Conservation (phyloP, 2,888 invertebrate genomes). For the Tipula helvola region DNA sequence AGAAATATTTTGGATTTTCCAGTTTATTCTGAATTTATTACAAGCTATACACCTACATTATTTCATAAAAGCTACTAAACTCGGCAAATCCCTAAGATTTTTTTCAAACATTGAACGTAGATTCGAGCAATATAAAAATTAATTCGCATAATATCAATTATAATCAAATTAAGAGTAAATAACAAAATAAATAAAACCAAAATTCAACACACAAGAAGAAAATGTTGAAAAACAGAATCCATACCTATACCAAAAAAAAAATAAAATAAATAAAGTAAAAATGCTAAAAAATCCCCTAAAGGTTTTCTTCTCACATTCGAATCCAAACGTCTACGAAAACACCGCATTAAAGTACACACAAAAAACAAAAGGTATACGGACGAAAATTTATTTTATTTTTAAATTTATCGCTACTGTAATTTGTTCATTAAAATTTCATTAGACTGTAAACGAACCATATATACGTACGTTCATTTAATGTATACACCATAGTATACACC, state of each 20-base stretch:
- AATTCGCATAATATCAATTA: neutral
- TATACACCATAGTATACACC: neutral
- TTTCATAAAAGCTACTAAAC: too few relatives aligned
- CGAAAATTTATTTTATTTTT: neutral
- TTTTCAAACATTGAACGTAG: too few relatives aligned
- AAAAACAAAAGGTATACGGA: neutral
- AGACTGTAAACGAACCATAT: neutral
- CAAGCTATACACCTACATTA: too few relatives aligned
- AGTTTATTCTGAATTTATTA: too few relatives aligned
- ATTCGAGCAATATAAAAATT: neutral
- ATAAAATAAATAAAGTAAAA: neutral
- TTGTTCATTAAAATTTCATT: neutral
- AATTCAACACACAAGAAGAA: neutral
- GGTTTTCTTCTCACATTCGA: neutral
- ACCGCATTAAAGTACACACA: neutral
- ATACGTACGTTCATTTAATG: neutral
- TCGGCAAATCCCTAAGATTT: too few relatives aligned
- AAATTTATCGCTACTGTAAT: neutral
- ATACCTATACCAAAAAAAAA: neutral
- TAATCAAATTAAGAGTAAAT: neutral
- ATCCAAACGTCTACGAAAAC: neutral
- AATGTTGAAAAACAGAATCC: neutral
- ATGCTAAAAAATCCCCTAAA: neutral
- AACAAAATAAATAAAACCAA: neutral
- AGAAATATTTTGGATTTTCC: too few relatives aligned